phyloP scores from a whole-genome alignment of 2,113 vertebrate species.

The Corvus moneduloides region DNA sequence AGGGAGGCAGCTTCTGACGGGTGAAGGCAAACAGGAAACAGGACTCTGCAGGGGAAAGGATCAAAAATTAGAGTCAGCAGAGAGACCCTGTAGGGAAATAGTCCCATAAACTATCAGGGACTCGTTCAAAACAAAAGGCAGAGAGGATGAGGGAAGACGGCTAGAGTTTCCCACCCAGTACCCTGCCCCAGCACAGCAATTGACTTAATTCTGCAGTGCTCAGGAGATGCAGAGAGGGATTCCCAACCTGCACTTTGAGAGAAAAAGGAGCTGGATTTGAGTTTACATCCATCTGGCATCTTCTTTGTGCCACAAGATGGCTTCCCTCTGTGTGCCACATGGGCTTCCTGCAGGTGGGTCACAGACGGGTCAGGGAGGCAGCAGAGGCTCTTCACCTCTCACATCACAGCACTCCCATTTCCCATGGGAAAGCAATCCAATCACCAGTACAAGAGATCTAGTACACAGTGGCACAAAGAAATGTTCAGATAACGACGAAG shows the following conservation, averaged over 20 bases:
- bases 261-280: not conserved
- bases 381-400: not conserved
- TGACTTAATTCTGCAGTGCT: not conserved
- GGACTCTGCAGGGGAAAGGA: conserved; percentile 77
- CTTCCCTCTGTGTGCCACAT: not conserved
- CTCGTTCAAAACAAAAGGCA: not conserved
- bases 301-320: not conserved
- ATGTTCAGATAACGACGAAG: not conserved
- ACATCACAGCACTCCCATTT: not conserved
- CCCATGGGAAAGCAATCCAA: not conserved
- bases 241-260: not conserved
- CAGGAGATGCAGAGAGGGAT: not conserved
- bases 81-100: not conserved
- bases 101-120: not conserved
- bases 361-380: not conserved
- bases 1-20: conserved; percentile 83
- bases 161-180: not conserved
- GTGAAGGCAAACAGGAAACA: conserved; percentile 90
- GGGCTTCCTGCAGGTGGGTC: not conserved
- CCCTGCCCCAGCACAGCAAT: not conserved
- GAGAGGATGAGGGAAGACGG: not conserved
- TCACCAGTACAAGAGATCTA: not conserved
- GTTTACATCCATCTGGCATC: not conserved
- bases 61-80: not conserved
- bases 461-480: not conserved